These are phyloP conservation scores for Neuroscelio doddi DNA, from an alignment of 2,888 invertebrate species.

Conservation along the genomic window DNA sequence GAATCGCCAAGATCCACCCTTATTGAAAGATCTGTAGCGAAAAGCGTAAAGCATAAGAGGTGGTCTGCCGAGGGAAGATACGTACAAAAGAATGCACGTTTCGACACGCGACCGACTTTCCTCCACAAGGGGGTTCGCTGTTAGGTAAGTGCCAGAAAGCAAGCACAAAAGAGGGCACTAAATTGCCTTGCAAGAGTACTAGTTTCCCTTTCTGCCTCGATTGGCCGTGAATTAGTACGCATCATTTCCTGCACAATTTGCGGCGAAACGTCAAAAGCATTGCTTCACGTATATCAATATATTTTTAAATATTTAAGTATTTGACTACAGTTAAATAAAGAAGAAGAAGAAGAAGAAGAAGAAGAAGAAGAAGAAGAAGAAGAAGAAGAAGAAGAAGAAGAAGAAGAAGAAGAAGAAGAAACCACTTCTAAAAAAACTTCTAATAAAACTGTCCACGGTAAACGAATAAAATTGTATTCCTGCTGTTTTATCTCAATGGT, in stretches of 20 bases:
- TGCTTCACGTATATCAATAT: too few relatives aligned
- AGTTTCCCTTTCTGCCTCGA: conserved; percentile 51
- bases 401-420: too few relatives aligned
- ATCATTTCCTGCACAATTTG: conserved; percentile 62
- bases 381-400: too few relatives aligned
- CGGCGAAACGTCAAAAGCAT: conserved; percentile 64
- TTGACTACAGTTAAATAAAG: too few relatives aligned
- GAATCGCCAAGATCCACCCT: conserved; percentile 55
- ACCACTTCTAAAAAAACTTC: too few relatives aligned
- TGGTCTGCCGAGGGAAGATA: conserved; percentile 8
- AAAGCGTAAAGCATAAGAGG: conserved; percentile 37
- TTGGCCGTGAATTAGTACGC: conserved; percentile 67
- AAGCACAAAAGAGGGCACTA: conserved; percentile 22
- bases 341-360: too few relatives aligned
- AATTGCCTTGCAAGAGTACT: conserved; percentile 36
- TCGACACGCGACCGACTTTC: conserved; percentile 46
- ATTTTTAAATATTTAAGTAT: too few relatives aligned
- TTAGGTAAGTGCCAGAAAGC: conserved; percentile 44
- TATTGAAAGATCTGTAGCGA: conserved; percentile 24
- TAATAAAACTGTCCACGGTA: too few relatives aligned
- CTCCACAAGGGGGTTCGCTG: conserved; percentile 20
- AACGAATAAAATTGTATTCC: too few relatives aligned
- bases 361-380: too few relatives aligned
- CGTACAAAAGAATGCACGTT: conserved; percentile 55
- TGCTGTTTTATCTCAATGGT: too few relatives aligned